These are phyloP conservation scores for Ibidorhyncha struthersii DNA, from an alignment of 2,113 vertebrate species.

Conservation along the genomic window DNA sequence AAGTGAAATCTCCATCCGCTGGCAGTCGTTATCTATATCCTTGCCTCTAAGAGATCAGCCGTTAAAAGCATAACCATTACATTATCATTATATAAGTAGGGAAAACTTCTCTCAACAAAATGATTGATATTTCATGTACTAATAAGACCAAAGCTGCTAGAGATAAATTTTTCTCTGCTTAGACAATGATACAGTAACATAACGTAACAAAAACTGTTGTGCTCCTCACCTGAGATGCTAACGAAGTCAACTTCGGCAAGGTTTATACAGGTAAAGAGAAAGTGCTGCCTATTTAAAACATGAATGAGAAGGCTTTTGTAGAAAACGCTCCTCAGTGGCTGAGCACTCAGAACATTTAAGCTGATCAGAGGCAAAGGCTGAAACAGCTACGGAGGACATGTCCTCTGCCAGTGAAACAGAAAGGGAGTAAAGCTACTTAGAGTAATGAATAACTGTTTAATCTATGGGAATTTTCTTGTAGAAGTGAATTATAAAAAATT, in stretches of 20 bases:
- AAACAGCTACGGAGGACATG: neutral
- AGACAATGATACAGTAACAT: neutral
- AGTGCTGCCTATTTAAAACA: neutral
- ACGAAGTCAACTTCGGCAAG: neutral
- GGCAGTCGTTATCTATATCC: neutral
- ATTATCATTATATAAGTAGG: neutral
- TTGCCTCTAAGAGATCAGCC: neutral
- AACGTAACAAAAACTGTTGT: neutral
- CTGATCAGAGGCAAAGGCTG: neutral
- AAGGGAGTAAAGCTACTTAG: neutral
- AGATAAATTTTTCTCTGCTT: neutral
- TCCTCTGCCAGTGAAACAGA: neutral
- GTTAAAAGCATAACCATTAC: neutral
- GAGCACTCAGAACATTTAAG: neutral
- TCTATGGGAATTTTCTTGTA: constrained; percentile 22
- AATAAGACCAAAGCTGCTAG: neutral
- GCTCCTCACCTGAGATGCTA: neutral
- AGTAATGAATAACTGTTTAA: constrained; percentile 39
- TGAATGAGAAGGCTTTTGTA: neutral
- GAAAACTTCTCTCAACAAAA: neutral
- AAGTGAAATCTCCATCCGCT: neutral
- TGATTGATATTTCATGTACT: neutral
- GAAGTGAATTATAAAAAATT: constrained; percentile 58
- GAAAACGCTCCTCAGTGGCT: neutral
- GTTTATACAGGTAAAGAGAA: neutral